phyloP scores from a whole-genome alignment of 2,797 vertebrate species.

The Varecia variegata region DNA sequence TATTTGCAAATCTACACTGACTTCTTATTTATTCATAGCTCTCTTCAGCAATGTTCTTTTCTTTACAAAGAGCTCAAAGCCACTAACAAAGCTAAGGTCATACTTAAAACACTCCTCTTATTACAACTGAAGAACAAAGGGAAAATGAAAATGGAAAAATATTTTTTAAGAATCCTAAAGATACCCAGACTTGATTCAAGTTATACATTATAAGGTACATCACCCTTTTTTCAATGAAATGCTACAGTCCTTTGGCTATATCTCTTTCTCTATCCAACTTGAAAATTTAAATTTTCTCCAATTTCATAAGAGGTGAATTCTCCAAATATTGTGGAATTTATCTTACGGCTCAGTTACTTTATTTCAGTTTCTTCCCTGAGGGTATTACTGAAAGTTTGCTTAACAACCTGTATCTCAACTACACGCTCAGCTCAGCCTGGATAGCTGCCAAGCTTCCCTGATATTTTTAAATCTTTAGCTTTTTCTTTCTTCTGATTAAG shows the following conservation, averaged over 20 bases:
- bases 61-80: constrained; percentile 42
- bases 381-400: neutral
- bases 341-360: neutral
- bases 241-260: neutral
- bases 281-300: constrained; percentile 44
- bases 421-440: neutral
- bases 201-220: neutral
- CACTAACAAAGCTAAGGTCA: constrained; percentile 20
- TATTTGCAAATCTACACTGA: constrained; percentile 51
- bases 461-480: constrained; percentile 15
- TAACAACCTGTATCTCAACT: neutral
- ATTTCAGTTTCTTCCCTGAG: neutral
- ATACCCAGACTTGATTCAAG: neutral
- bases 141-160: neutral
- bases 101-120: constrained; percentile 4
- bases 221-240: neutral
- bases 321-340: neutral
- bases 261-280: neutral
- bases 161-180: neutral
- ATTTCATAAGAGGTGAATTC: constrained; percentile 36
- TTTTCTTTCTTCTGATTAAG: constrained; percentile 29
- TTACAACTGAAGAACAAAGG: neutral
- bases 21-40: constrained; percentile 31
- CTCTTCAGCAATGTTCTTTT: constrained; percentile 3
- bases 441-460: neutral